These are phyloP conservation scores for Torymus auratus DNA, from an alignment of 2,888 invertebrate species.

Conservation along the genomic window DNA sequence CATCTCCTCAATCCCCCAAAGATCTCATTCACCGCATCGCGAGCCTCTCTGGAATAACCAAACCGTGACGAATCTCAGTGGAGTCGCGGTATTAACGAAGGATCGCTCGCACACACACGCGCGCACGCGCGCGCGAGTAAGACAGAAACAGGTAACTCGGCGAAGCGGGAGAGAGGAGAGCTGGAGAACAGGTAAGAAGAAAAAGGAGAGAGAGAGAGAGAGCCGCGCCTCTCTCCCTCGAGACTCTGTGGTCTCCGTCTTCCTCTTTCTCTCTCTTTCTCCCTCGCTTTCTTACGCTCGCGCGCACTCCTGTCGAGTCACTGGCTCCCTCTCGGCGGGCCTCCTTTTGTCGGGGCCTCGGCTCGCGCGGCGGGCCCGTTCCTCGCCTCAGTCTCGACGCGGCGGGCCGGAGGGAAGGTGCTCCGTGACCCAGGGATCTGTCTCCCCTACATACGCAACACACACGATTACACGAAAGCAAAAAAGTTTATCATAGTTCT, in stretches of 20 bases:
- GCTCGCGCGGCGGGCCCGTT: constrained; percentile 51
- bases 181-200: neutral
- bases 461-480: too few species aligned
- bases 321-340: constrained; percentile 23
- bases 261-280: constrained; percentile 56
- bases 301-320: neutral
- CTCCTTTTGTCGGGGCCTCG: constrained; percentile 51
- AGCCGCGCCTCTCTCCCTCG: constrained; percentile 12
- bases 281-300: constrained; percentile 33
- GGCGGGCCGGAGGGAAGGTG: constrained; percentile 75
- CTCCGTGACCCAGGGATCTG: constrained; percentile 72
- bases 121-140: neutral
- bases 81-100: constrained; percentile 10
- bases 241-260: constrained; percentile 45
- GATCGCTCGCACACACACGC: neutral
- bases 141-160: neutral
- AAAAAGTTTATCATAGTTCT: neutral
- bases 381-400: constrained; percentile 71
- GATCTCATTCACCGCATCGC: too few species aligned
- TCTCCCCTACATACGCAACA: too few species aligned
- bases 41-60: too few species aligned
- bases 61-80: neutral
- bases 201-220: constrained; percentile 14
- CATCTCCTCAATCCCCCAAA: too few species aligned
- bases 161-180: neutral